Conservation (phyloP, 2,113 vertebrate species). For the Chiloscyllium plagiosum region DNA sequence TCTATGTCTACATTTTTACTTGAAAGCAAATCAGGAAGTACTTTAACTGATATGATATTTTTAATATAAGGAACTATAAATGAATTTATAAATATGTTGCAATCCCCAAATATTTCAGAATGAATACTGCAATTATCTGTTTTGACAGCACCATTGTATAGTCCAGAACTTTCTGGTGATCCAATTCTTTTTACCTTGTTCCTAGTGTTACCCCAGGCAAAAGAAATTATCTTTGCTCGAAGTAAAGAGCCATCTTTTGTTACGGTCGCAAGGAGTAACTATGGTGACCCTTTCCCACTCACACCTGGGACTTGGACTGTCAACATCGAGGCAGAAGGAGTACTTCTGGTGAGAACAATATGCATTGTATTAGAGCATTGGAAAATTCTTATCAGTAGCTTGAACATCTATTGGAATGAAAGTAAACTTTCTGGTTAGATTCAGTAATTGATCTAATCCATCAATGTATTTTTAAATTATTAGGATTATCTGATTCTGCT, state of each 20-base stretch:
- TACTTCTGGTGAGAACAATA: conserved; percentile 75
- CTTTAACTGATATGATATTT: background rate
- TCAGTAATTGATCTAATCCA: conserved; percentile 16
- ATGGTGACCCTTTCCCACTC: conserved; percentile 69
- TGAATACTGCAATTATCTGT: background rate
- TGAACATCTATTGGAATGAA: background rate
- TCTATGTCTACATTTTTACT: background rate
- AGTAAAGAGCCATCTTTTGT: conserved; percentile 75
- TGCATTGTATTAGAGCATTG: background rate
- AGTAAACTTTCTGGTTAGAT: background rate
- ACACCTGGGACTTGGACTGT: conserved; percentile 71
- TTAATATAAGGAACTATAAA: background rate
- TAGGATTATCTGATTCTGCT: conserved; percentile 90
- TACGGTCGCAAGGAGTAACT: conserved; percentile 73
- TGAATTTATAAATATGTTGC: background rate
- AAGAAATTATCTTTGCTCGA: conserved; percentile 71
- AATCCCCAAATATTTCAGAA: background rate
- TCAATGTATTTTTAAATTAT: conserved; percentile 13
- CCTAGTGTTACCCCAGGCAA: conserved; percentile 67
- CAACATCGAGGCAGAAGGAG: conserved; percentile 69
- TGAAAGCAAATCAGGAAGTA: background rate
- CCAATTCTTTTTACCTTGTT: conserved; percentile 35
- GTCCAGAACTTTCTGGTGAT: background rate
- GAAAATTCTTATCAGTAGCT: background rate
- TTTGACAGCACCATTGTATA: background rate